Conservation (phyloP, 2,888 invertebrate species). For the Trissolcus japonicus region DNA sequence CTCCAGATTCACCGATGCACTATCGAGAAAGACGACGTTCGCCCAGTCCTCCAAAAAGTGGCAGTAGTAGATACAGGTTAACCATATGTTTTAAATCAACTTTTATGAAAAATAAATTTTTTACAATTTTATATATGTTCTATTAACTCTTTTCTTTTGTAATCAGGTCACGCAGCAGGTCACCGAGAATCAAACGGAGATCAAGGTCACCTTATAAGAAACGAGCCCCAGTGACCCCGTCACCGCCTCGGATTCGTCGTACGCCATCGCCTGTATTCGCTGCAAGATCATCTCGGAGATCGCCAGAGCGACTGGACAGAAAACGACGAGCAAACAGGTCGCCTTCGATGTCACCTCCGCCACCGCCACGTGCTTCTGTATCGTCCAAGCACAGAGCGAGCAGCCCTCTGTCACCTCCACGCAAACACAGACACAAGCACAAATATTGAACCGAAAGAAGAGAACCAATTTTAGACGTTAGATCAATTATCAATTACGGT, state of each 20-base stretch:
- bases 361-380: slow-evolving; percentile 66
- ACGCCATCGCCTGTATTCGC: slow-evolving; percentile 72
- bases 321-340: slow-evolving; percentile 69
- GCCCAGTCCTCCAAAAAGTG: slow-evolving; percentile 68
- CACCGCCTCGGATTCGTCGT: slow-evolving; percentile 72
- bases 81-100: background rate
- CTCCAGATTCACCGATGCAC: slow-evolving; percentile 72
- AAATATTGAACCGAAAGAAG: slow-evolving; percentile 74
- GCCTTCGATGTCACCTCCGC: slow-evolving; percentile 73
- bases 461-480: slow-evolving; percentile 3
- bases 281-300: slow-evolving; percentile 66
- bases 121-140: background rate
- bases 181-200: slow-evolving; percentile 75
- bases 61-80: slow-evolving; percentile 68
- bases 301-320: slow-evolving; percentile 69
- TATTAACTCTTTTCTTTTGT: background rate
- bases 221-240: slow-evolving; percentile 71
- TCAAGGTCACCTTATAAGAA: slow-evolving; percentile 76
- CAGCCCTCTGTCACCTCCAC: slow-evolving; percentile 76
- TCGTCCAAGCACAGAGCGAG: slow-evolving; percentile 69
- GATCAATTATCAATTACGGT: background rate
- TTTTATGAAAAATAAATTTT: background rate
- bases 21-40: slow-evolving; percentile 72
- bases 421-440: slow-evolving; percentile 79
- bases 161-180: slow-evolving; percentile 73